phyloP scores from a whole-genome alignment of 2,797 vertebrate genomes.

The Saxicola maurus region DNA sequence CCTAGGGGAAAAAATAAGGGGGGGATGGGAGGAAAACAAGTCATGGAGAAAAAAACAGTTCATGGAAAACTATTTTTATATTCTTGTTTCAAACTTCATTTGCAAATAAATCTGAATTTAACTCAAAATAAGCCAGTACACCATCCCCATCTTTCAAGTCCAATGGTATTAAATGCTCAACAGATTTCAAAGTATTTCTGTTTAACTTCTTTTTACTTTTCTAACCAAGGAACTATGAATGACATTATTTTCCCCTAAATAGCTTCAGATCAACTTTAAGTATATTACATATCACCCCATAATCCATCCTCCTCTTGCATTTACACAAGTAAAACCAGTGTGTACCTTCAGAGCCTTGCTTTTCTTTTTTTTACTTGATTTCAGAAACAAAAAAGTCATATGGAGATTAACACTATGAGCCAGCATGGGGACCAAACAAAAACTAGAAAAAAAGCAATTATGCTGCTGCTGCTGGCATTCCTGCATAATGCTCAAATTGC shows the following conservation, averaged over 20 bases:
- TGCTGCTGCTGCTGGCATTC: slow-evolving; percentile 12
- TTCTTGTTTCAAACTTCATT: neutral
- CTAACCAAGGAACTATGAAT: neutral
- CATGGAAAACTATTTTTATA: neutral
- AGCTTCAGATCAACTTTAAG: neutral
- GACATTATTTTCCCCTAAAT: neutral
- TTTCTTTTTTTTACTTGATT: slow-evolving; percentile 32
- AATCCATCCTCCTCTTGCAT: neutral
- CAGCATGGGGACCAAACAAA: slow-evolving; percentile 15
- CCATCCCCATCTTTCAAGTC: neutral
- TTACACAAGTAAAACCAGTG: neutral
- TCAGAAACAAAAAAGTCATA: slow-evolving; percentile 1
- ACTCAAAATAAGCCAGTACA: neutral
- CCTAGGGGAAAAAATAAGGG: too few species aligned
- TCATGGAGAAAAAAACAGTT: neutral
- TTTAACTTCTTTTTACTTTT: neutral
- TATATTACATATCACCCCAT: neutral
- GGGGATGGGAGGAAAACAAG: fast-evolving
- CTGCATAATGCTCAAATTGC: slow-evolving; percentile 25
- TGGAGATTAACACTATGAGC: neutral
- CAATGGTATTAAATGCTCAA: neutral
- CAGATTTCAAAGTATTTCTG: neutral
- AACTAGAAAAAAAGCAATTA: slow-evolving; percentile 29
- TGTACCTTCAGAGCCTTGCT: neutral
- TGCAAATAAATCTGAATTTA: neutral